Base-by-base conservation (phyloP, 2,797 vertebrate genomes). In the Malacoctenus gilli region DNA sequence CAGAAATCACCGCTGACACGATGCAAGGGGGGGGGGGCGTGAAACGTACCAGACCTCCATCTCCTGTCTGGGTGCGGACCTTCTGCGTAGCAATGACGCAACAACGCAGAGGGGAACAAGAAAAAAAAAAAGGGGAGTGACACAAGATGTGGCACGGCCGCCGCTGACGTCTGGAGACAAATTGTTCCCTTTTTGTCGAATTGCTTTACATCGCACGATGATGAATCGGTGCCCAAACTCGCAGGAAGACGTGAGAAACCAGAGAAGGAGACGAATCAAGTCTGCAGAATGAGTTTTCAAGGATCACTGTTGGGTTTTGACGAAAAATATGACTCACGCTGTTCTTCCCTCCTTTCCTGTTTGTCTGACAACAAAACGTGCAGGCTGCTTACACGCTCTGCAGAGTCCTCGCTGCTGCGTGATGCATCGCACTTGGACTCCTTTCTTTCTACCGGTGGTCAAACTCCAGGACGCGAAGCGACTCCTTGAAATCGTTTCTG, bases 1-100 rank as follows among this genome's bases (percentile, higher is more conserved):
- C 82, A 83, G 54, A 46, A 36, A 32, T 67, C 36, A 59, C 38
- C 41, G 59, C 54, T 63, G 58, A 43, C 54, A 54, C 21, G 72
- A 43, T 10, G 55, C 44, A 55, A n/a, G 19, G 21, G n/a, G 62
- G 21, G n/a, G n/a, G n/a, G n/a, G n/a, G 59, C 23, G 47, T 6
- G 34, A 72, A 60, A 58, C 47, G 30, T n/a, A 32, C 35, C 8
- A 13, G 49, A 8, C 31, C 40, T 36, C 53, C 49, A 49, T 49
- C 54, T 4, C 55, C 44, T n/a, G 52, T 43, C 34, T 51, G 23
- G n/a, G 31, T 32, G 47, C 49, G 64, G 52, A 38, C 30, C 16
- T 31, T 34, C 48, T 28, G 20, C 47, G 37, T 61, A 19, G 32
- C 37, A 47, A 1, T 57, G 25, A 68, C 3, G 4, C 49, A 59